Conservation (phyloP, 2,888 invertebrate species). For the Penaeus monodon region DNA sequence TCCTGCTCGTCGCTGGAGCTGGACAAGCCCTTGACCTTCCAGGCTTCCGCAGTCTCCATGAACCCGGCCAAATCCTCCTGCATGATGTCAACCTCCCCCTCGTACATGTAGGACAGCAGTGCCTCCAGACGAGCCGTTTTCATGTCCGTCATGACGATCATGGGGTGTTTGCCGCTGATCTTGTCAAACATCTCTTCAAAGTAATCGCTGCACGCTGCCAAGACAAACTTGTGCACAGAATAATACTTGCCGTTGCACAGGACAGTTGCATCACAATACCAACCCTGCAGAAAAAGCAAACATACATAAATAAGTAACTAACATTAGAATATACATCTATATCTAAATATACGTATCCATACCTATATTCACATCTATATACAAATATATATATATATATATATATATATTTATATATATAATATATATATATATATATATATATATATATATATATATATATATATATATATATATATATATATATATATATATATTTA, state of each 20-base stretch:
- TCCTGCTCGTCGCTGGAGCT: not conserved
- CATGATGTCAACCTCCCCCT: conserved; percentile 8
- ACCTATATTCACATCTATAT: too few relatives aligned
- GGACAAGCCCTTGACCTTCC: conserved; percentile 2
- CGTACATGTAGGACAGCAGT: conserved; percentile 3
- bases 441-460: too few relatives aligned
- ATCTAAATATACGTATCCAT: too few relatives aligned
- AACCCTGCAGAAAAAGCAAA: not conserved
- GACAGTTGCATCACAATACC: conserved; percentile 23
- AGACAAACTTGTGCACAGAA: conserved; percentile 1
- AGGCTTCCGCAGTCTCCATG: not conserved
- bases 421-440: too few relatives aligned
- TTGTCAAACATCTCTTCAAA: conserved; percentile 11
- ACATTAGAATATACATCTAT: not conserved
- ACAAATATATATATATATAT: too few relatives aligned
- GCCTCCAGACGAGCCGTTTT: conserved; percentile 1
- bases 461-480: too few relatives aligned
- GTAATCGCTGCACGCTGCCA: not conserved
- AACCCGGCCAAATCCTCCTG: not conserved
- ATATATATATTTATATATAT: too few relatives aligned
- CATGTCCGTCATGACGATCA: conserved; percentile 8
- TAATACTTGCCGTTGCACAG: conserved; percentile 7
- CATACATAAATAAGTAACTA: not conserved
- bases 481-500: too few relatives aligned
- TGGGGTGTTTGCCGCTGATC: not conserved